These are phyloP conservation scores for Periophthalmodon schlosseri DNA, from an alignment of 2,113 vertebrate genomes.

Conservation along the genomic window DNA sequence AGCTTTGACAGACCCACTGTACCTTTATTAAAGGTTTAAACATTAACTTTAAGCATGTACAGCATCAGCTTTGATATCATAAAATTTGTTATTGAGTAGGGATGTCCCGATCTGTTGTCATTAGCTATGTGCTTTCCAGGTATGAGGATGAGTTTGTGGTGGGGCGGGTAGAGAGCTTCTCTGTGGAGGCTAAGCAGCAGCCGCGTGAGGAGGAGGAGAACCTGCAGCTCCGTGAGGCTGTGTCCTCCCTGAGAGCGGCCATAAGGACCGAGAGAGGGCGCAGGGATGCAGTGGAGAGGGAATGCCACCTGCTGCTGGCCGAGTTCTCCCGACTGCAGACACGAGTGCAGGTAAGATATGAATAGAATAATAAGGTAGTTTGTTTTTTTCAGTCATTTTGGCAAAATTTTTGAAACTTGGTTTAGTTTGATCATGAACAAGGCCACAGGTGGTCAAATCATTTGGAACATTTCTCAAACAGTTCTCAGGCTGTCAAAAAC, in stretches of 20 bases:
- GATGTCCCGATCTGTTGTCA: no score
- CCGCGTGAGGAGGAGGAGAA: conserved; percentile 89
- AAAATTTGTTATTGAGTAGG: no score
- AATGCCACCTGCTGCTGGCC: conserved; percentile 85
- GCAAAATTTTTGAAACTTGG: no score
- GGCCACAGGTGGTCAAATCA: no score
- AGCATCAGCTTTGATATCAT: no score
- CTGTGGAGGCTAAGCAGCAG: conserved; percentile 78
- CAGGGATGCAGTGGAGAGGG: conserved; percentile 86
- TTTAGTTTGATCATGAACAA: no score
- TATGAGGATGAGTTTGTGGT: conserved; percentile 67
- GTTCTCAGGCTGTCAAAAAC: no score
- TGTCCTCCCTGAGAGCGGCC: conserved; percentile 85
- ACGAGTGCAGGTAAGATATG: conserved; percentile 65
- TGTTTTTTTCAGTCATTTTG: no score
- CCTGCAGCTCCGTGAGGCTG: conserved; percentile 85
- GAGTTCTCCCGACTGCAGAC: conserved; percentile 90
- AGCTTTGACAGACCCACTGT: no score
- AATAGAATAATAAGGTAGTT: not conserved
- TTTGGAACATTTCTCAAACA: no score
- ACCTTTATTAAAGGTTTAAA: no score
- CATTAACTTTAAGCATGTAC: no score
- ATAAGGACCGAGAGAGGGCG: conserved; percentile 88
- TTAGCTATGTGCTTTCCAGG: conserved; percentile 5
- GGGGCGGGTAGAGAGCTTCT: conserved; percentile 69